Base-by-base conservation (phyloP, 2,888 invertebrate genomes). In the Phengaris arion region DNA sequence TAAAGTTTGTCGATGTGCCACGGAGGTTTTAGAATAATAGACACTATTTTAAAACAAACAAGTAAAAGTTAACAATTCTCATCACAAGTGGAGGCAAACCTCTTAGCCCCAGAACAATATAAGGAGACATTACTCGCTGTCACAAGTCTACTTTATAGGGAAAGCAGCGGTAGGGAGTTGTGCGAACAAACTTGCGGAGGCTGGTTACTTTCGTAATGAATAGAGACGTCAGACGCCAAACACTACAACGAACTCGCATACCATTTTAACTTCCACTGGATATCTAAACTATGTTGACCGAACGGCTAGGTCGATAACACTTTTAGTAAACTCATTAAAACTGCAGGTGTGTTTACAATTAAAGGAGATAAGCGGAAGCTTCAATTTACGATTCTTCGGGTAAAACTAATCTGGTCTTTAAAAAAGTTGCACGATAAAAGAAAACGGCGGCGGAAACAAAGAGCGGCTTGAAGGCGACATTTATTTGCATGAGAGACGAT, bases 101-200 rank as follows among this genome's bases (percentile, higher is more conserved):
- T 92, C 93, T 92, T 91, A 91, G 89, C 91, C 92, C 92, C 92
- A 87, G 90, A 89, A 92, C 92, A 93, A 92, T 92, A 93, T 92
- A 92, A 89, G 89, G 88, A 87, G 89, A 90, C 91, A 92, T 93
- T 92, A 91, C 90, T 93, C 92, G 89, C 89, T 91, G 93, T 92
- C 93, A 92, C 90, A 91, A 89, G 86, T 92, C 88, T 90, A 91
- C 88, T 92, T 91, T 91, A 92, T 90, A 92, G 91, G 91, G 87
- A 92, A 92, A 92, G 90, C 91, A 89, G 88, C 81, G 84, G 86
- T 83, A 83, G 82, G 83, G 85, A 91, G 89, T 90, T 88, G 85
- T 85, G 85, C 83, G 88, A 90, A 90, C 91, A 87, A 92, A 92
- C 90, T 93, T 93, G 82, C 79, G 82, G 84, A 85, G 86, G 86